Conservation (phyloP, 1,140 invertebrate genomes). For the Bombus huntii region DNA sequence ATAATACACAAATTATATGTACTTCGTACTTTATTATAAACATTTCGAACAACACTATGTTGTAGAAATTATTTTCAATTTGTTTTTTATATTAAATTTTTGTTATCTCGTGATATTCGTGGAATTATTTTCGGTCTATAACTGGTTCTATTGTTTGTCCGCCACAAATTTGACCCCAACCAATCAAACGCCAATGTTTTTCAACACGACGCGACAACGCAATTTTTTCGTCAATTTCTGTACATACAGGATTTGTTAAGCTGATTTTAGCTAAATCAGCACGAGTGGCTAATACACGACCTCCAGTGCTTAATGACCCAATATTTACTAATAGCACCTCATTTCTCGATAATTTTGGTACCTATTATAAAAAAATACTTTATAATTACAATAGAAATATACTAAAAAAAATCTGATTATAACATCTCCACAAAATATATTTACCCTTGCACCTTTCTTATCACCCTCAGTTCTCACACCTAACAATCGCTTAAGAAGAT, state of each 20-base stretch:
- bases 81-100: constrained; percentile 2
- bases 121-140: constrained; percentile 74
- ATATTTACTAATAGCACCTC: constrained; percentile 98
- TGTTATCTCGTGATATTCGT: background rate
- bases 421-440: constrained; percentile 9
- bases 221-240: constrained; percentile 99
- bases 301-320: constrained; percentile 98
- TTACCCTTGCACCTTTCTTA: constrained; percentile 98
- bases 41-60: constrained; percentile 37
- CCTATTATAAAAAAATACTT: constrained; percentile 81
- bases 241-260: constrained; percentile 98
- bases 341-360: constrained; percentile 82
- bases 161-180: constrained; percentile 97
- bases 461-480: constrained; percentile 99
- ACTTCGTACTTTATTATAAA: constrained; percentile 52
- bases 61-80: constrained; percentile 33
- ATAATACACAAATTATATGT: constrained; percentile 19
- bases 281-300: constrained; percentile 97
- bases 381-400: background rate
- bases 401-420: background rate
- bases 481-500: constrained; percentile 95
- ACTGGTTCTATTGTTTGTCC: constrained; percentile 93
- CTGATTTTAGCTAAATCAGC: constrained; percentile 99
- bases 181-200: constrained; percentile 99
- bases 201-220: constrained; percentile 98